Evolutionary conservation across 2,113 vertebrate species (phyloP).

Genomic region (Centropus unirufus): DNA sequence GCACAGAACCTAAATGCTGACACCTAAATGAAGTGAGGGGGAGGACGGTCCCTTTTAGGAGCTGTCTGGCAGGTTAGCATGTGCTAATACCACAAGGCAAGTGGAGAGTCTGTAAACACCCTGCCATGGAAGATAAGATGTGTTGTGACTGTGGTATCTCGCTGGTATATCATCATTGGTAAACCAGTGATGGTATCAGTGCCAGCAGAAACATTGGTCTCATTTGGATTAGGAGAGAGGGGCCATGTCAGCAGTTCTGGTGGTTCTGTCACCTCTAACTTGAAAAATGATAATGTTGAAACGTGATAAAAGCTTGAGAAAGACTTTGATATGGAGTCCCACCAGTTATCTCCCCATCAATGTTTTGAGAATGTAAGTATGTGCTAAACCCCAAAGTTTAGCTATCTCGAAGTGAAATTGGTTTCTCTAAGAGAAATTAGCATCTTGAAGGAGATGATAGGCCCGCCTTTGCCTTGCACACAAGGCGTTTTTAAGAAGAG

Average conservation of each 20-base stretch:
- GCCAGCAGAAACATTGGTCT: background rate
- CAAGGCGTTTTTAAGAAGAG: background rate
- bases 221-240: background rate
- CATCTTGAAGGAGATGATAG: background rate
- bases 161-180: background rate
- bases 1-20: background rate
- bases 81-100: background rate
- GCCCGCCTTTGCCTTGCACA: background rate
- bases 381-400: background rate
- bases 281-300: slow-evolving; percentile 3
- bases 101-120: slow-evolving; percentile 21
- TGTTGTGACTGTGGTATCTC: background rate
- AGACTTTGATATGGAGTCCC: background rate
- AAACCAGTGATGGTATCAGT: slow-evolving; percentile 17
- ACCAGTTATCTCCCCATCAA: background rate
- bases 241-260: background rate
- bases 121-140: slow-evolving; percentile 21
- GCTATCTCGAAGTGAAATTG: background rate
- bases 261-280: background rate
- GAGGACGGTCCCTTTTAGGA: background rate
- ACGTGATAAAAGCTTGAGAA: slow-evolving; percentile 46
- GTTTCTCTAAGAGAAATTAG: background rate
- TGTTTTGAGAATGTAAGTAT: background rate
- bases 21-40: background rate
- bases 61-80: background rate